Evolutionary conservation across 2,113 vertebrate species (phyloP).

Genomic region (Saccopteryx bilineata): DNA sequence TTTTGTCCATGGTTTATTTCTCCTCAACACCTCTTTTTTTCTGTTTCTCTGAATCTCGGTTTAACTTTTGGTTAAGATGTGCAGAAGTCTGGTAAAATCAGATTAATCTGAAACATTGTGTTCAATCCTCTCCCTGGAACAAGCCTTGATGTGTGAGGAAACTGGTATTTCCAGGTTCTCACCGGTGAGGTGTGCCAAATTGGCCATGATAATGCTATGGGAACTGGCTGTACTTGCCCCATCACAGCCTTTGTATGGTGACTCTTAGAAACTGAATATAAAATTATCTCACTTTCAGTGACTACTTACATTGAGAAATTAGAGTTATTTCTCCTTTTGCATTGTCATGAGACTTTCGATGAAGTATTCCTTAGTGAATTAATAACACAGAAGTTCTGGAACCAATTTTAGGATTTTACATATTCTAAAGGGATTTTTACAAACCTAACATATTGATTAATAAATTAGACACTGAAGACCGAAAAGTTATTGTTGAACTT

Average conservation of each 20-base stretch:
- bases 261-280: background rate
- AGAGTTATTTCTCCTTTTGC: background rate
- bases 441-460: conserved; percentile 46
- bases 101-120: background rate
- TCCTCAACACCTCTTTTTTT: background rate
- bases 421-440: conserved; percentile 29
- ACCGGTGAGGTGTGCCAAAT: background rate
- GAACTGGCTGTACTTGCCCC: background rate
- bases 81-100: conserved; percentile 36
- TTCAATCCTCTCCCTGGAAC: background rate
- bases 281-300: background rate
- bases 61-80: background rate
- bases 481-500: background rate
- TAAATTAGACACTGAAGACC: background rate
- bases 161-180: conserved; percentile 60
- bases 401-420: conserved; percentile 53
- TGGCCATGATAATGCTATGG: background rate
- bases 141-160: conserved; percentile 5
- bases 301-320: background rate
- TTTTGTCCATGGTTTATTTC: background rate
- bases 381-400: conserved; percentile 4
- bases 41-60: background rate
- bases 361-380: conserved; percentile 26
- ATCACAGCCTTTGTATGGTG: background rate
- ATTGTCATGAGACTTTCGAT: background rate